Base-by-base conservation (phyloP, 2,797 vertebrate genomes). In the Chelmon rostratus region DNA sequence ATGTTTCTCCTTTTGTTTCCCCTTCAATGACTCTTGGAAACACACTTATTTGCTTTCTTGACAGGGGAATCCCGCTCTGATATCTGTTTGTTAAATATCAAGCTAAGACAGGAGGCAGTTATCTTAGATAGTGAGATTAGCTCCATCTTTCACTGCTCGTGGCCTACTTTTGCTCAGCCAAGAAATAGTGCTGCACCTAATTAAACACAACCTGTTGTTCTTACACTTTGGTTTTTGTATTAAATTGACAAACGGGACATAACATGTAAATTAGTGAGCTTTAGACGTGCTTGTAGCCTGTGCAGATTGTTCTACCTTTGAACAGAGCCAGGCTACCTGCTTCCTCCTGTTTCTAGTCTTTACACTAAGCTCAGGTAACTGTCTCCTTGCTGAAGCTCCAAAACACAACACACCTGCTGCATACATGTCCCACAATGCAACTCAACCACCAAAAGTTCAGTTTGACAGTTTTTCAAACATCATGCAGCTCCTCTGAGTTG, bases 21-120 rank as follows among this genome's bases (percentile, higher is more conserved):
- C 7, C 28, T 46, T 49, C 2, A 23, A 40, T 13, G 16, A 31
- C 42, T 40, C 49, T 40, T 31, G 11, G 0, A 64, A 40, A 64
- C 8, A 23, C 9, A 54, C 11, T 44, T 13, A 4, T 58, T 68
- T 64, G 21, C 38, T 65, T 38, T 56, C 16, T 57, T 73, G 18
- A 33, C 16, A 7, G 46, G 21, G 54, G 13, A 52, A 69, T 28
- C 59, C 8, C 28, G 44, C n/a, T 25, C 15, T 44, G 25, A 9
- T 38, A 15, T 71, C 18, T 35, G 38, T 46, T 57, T 21, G 4
- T 50, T 35, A 5, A 65, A 65, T 72, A 35, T 77, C 6, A 75
- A 40, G 16, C 38, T 64, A 21, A 65, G 25, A 31, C 18, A 44
- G 40, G 12, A 47, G 31, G 23, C 9, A 5, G n/a, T 72, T 56